Evolutionary conservation across 37 sponge, comb jelly and placozoan species (phyloP).

Genomic region (Chondrilla cf. caribensis): DNA sequence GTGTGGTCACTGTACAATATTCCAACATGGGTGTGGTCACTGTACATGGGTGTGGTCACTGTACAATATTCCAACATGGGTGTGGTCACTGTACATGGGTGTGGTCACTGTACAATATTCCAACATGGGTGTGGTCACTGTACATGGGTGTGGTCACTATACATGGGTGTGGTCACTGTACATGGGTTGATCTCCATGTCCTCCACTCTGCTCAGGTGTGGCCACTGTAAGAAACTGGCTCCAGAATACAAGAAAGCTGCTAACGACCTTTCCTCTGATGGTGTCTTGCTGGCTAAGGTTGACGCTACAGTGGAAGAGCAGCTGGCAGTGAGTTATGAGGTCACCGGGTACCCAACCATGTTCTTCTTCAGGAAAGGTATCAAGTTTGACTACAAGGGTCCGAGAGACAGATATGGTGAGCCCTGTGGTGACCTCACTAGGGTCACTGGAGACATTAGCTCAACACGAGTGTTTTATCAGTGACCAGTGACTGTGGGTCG

Average conservation of each 20-base stretch:
- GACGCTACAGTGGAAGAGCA: constrained; percentile 61
- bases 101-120: no score
- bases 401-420: constrained; percentile 29
- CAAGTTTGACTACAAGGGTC: constrained; percentile 41
- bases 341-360: constrained; percentile 70
- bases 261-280: constrained; percentile 8
- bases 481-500: no score
- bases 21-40: no score
- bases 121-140: neutral
- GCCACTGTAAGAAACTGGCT: constrained; percentile 56
- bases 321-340: constrained; percentile 43
- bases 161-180: neutral
- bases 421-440: no score
- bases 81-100: no score
- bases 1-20: no score
- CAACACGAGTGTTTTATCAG: no score
- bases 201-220: constrained; percentile 30
- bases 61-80: no score
- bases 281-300: constrained; percentile 40
- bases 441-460: no score
- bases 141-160: neutral
- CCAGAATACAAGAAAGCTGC: constrained; percentile 61
- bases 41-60: no score
- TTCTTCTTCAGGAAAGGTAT: constrained; percentile 49
- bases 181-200: neutral